phyloP scores from a whole-genome alignment of 2,113 vertebrate species.

The Periophthalmodon schlosseri region DNA sequence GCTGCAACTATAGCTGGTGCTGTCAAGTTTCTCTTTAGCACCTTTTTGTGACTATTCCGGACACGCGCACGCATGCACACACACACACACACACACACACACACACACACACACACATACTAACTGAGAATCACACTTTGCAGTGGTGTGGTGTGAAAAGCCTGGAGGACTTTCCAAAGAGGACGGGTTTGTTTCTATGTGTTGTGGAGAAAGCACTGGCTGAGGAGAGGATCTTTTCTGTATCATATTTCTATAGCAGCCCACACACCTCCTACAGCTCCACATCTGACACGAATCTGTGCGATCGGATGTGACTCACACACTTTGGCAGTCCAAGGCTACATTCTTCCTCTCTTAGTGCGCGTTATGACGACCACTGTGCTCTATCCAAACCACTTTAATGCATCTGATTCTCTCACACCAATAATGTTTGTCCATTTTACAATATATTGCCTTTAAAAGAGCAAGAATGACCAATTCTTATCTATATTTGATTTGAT shows the following conservation, averaged over 20 bases:
- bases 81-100: neutral
- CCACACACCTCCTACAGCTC: slow-evolving; percentile 67
- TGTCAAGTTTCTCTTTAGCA: slow-evolving; percentile 31
- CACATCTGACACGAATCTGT: slow-evolving; percentile 68
- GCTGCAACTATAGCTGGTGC: neutral
- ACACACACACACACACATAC: neutral
- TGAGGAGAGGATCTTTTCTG: slow-evolving; percentile 55
- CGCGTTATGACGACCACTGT: slow-evolving; percentile 40
- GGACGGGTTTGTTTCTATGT: slow-evolving; percentile 58
- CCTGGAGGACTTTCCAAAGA: slow-evolving; percentile 56
- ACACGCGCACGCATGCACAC: slow-evolving; percentile 34
- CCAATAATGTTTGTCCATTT: slow-evolving; percentile 15
- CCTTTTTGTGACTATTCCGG: slow-evolving; percentile 24
- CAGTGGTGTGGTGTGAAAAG: slow-evolving; percentile 44
- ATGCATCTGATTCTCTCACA: neutral
- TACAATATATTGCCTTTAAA: neutral
- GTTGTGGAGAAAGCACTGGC: slow-evolving; percentile 52
- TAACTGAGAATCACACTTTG: slow-evolving; percentile 27
- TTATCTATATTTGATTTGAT: neutral
- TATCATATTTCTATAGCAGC: slow-evolving; percentile 70
- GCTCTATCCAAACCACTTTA: slow-evolving; percentile 42
- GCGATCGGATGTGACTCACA: slow-evolving; percentile 74
- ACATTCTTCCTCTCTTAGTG: slow-evolving; percentile 69
- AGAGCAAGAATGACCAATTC: neutral
- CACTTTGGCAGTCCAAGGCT: slow-evolving; percentile 64